Base-by-base conservation (phyloP, 1,140 invertebrate genomes). In the Cotesia typhae region DNA sequence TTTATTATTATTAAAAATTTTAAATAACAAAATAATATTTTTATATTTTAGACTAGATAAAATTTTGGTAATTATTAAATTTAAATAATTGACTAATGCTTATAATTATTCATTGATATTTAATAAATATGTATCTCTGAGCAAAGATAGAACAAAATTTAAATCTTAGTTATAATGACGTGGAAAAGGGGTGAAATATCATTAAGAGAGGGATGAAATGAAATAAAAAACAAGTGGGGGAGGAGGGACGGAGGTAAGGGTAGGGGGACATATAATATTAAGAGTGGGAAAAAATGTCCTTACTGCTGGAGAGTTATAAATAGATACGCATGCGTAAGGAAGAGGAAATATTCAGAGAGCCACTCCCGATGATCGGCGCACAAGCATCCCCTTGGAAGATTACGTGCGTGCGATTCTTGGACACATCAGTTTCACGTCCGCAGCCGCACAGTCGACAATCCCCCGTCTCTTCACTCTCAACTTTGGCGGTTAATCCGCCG, bases 371-470 rank as follows among this genome's bases (percentile, higher is more conserved):
- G 72, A 77, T 71, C 78, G 76, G 68, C 73, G 69, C 55, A 63
- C 53, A 75, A 79, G 75, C 77, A 79, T 76, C 78, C 76, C 73
- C 64, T 60, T 38, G 14, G 1, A 37, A 67, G 79, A 78, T 77
- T 75, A 75, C 74, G 57, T 73, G 72, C 76, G 79, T 60, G 38
- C 69, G 52, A 70, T 70, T 60, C 68, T 71, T 47, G 72, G 74
- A 65, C 76, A 77, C 76, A 78, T 81, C 79, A 81, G 80, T 81
- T 78, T 80, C 75, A 75, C 80, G 80, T 81, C 80, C 78, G 80
- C 78, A 81, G 80, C 77, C 77, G 79, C 74, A 79, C 73, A 80
- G 78, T 74, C 78, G 72, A 77, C 79, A 81, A 80, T 77, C 77
- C 80, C 1, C 72, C 77, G 52, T 38, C 63, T 51, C 2, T 3